Conservation (phyloP, 2,888 invertebrate genomes). For the Drosophila pegasa region DNA sequence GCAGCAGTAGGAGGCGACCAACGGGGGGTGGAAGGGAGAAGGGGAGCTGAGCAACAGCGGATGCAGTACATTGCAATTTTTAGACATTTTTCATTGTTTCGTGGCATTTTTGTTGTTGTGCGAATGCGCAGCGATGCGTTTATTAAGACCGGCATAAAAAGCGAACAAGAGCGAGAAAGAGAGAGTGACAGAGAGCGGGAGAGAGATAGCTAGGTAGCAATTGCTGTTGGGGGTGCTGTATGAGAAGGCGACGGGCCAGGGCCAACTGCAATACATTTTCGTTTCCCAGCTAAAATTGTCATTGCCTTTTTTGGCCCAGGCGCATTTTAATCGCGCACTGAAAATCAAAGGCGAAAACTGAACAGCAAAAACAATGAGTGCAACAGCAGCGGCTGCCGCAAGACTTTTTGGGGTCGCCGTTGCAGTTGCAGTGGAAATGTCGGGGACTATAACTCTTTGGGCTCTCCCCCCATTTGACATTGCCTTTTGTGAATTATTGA, state of each 20-base stretch:
- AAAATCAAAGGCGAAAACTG: conserved; percentile 65
- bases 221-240: conserved; percentile 59
- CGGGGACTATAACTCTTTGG: conserved; percentile 54
- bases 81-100: conserved; percentile 73
- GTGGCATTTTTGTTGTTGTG: conserved; percentile 42
- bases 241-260: conserved; percentile 24
- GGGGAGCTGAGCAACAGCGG: conserved; percentile 14
- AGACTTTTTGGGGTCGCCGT: conserved; percentile 44
- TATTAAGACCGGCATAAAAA: conserved; percentile 55
- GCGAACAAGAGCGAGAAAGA: background rate
- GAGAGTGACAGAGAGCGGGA: background rate
- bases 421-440: conserved; percentile 42
- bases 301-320: conserved; percentile 67
- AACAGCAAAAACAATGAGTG: conserved; percentile 26
- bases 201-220: conserved; percentile 14
- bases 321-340: conserved; percentile 62
- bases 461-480: conserved; percentile 51
- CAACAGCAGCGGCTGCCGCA: conserved; percentile 14
- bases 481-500: conserved; percentile 78
- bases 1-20: conserved; percentile 5
- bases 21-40: background rate
- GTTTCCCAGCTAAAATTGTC: conserved; percentile 57
- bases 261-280: conserved; percentile 18
- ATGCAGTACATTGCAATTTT: conserved; percentile 62
- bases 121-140: conserved; percentile 74